Evolutionary conservation across 2,113 vertebrate species (phyloP).

Genomic region (Anser brachyrhynchus): DNA sequence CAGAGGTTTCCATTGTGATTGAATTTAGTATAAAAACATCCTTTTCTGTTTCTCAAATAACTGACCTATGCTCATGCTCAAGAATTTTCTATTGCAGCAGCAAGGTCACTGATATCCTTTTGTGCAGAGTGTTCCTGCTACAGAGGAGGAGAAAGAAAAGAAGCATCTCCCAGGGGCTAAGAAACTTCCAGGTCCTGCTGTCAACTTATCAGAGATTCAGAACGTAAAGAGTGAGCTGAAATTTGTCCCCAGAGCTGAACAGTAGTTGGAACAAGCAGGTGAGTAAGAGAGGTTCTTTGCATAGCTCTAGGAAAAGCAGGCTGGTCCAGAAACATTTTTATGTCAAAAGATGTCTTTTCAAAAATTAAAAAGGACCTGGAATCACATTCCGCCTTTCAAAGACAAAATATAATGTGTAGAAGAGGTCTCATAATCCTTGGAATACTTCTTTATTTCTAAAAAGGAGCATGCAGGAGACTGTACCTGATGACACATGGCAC

Average conservation of each 20-base stretch:
- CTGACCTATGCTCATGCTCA: neutral
- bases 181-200: constrained; percentile 90
- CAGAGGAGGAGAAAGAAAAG: constrained; percentile 84
- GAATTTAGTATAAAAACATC: neutral
- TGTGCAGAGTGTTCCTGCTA: constrained; percentile 63
- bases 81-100: neutral
- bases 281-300: constrained; percentile 44
- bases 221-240: constrained; percentile 94
- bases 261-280: constrained; percentile 74
- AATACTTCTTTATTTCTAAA: neutral
- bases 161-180: constrained; percentile 89
- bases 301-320: neutral
- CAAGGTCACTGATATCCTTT: constrained; percentile 9
- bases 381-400: neutral
- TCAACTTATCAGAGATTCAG: constrained; percentile 95
- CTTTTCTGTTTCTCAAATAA: neutral
- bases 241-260: constrained; percentile 82
- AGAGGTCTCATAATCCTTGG: neutral
- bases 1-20: neutral
- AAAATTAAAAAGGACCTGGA: neutral
- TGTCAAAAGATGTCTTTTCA: neutral
- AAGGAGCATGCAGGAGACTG: neutral
- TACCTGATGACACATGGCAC: neutral
- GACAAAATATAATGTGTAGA: neutral
- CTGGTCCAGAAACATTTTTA: neutral